Evolutionary conservation across 2,797 vertebrate genomes (phyloP).

Genomic region (Lepidocolaptes lacrymiger): DNA sequence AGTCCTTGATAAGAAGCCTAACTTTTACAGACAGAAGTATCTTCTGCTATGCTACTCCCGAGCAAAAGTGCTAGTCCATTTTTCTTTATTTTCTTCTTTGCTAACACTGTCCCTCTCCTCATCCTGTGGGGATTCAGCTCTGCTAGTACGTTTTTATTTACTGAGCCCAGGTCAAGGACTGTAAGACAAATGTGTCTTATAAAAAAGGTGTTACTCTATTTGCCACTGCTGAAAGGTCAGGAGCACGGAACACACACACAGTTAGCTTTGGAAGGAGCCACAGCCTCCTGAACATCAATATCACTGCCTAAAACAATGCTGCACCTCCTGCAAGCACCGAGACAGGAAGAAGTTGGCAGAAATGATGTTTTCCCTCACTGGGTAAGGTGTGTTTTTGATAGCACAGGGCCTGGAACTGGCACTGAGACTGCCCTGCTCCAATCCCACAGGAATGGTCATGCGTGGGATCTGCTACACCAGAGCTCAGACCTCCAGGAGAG

Average conservation of each 20-base stretch:
- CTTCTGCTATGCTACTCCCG: background rate
- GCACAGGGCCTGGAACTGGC: background rate
- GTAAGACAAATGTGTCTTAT: background rate
- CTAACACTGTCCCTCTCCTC: background rate
- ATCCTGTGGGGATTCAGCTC: background rate
- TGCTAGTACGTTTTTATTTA: slow-evolving; percentile 3
- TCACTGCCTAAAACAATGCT: background rate
- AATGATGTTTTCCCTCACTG: background rate
- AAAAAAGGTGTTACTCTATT: background rate
- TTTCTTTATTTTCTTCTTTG: background rate
- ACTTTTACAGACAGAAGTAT: background rate
- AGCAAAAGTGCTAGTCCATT: background rate
- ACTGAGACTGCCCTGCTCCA: background rate
- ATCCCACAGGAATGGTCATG: background rate
- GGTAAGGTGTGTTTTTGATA: background rate
- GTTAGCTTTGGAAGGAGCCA: background rate
- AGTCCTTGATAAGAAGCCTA: background rate
- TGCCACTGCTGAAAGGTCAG: background rate
- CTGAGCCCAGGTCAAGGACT: slow-evolving; percentile 5
- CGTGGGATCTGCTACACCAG: background rate
- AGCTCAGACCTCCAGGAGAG: background rate
- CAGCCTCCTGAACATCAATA: background rate
- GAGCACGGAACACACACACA: background rate
- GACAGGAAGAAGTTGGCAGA: background rate
- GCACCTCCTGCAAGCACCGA: background rate